These are phyloP conservation scores for Misgurnus mizolepis DNA, from an alignment of 2,113 vertebrate genomes.

Conservation along the genomic window DNA sequence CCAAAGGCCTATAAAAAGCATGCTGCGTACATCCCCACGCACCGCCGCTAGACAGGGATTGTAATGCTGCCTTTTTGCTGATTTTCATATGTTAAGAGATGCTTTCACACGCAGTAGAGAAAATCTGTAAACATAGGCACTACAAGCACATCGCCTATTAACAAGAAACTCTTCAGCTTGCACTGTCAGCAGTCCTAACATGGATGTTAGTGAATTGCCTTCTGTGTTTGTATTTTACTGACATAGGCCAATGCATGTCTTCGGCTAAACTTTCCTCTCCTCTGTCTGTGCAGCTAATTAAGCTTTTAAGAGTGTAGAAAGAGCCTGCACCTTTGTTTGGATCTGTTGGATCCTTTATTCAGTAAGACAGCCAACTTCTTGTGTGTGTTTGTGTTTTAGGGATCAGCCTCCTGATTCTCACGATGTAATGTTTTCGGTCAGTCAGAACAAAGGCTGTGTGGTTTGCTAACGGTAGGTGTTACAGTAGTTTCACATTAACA, in stretches of 20 bases:
- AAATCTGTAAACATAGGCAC: slow-evolving; percentile 19
- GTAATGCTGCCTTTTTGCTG: not conserved
- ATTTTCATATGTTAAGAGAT: not conserved
- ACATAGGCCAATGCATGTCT: slow-evolving; percentile 29
- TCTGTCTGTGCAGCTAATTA: slow-evolving; percentile 20
- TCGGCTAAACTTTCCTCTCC: slow-evolving; percentile 9
- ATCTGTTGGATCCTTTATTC: slow-evolving; percentile 33
- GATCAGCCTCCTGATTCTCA: slow-evolving; percentile 46
- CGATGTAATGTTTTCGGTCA: slow-evolving; percentile 51
- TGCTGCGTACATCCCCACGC: slow-evolving; percentile 10
- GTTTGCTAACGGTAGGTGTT: slow-evolving; percentile 55
- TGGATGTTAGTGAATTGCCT: slow-evolving; percentile 7
- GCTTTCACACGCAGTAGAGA: slow-evolving; percentile 13
- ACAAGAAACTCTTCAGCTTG: not conserved
- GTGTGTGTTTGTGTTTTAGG: slow-evolving; percentile 55
- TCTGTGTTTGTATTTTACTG: not conserved
- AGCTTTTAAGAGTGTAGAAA: slow-evolving; percentile 28
- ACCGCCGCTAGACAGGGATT: slow-evolving; percentile 16
- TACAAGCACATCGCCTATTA: not conserved
- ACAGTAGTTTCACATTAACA: slow-evolving; percentile 23
- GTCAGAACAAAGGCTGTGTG: slow-evolving; percentile 54
- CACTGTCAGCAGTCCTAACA: slow-evolving; percentile 1
- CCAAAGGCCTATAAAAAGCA: slow-evolving; percentile 26
- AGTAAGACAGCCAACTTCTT: slow-evolving; percentile 26
- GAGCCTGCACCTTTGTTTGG: slow-evolving; percentile 9